These are phyloP conservation scores for Neotoma lepida DNA, from an alignment of 2,113 vertebrate genomes.

Conservation along the genomic window DNA sequence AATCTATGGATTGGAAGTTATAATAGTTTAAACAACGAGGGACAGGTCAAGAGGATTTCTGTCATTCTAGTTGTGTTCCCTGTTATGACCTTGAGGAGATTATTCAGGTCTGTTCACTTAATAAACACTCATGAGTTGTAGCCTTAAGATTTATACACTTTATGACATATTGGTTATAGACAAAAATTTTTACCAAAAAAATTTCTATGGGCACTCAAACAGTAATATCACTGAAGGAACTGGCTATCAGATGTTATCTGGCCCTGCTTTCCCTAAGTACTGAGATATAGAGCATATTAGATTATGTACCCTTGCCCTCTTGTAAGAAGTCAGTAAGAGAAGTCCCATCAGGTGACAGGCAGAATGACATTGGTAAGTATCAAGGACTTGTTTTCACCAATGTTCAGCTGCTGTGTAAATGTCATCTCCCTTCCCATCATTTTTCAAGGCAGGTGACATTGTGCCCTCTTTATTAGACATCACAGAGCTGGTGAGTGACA, in stretches of 20 bases:
- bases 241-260: background rate
- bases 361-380: constrained; percentile 33
- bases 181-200: background rate
- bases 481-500: background rate
- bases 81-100: background rate
- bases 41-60: background rate
- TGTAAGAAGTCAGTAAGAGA: constrained; percentile 16
- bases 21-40: background rate
- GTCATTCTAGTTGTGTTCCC: background rate
- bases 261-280: background rate
- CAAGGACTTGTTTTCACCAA: background rate
- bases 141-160: constrained; percentile 18
- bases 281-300: constrained; percentile 42
- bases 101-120: constrained; percentile 1
- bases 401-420: background rate
- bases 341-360: background rate
- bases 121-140: constrained; percentile 46
- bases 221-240: constrained; percentile 1
- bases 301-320: constrained; percentile 6
- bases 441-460: background rate
- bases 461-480: constrained; percentile 33
- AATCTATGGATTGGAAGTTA: background rate
- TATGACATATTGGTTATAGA: background rate
- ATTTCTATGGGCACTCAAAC: constrained; percentile 43
- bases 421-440: background rate